phyloP scores from a whole-genome alignment of 2,797 vertebrate genomes.

The Neosalanx taihuensis region DNA sequence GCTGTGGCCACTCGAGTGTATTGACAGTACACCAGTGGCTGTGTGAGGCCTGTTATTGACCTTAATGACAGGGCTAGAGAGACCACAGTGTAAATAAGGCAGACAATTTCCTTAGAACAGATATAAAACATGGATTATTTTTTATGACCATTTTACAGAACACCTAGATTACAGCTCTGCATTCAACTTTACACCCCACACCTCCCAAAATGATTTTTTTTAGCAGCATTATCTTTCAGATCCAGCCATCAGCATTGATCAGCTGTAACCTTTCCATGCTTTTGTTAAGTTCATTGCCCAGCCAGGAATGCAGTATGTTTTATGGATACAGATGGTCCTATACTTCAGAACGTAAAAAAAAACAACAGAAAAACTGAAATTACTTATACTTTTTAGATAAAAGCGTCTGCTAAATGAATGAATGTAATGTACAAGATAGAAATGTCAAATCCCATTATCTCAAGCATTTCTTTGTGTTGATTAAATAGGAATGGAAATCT shows the following conservation, averaged over 20 bases:
- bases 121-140: conserved; percentile 27
- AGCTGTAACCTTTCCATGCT: background rate
- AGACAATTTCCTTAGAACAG: conserved; percentile 50
- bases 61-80: conserved; percentile 7
- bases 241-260: conserved; percentile 30
- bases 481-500: background rate
- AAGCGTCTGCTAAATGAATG: too few relatives aligned
- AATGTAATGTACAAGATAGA: too few relatives aligned
- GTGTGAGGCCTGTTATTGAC: background rate
- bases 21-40: background rate
- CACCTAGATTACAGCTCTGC: too few relatives aligned
- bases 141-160: conserved; percentile 28
- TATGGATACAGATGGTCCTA: background rate
- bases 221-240: conserved; percentile 8
- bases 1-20: background rate
- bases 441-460: background rate
- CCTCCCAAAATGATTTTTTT: background rate
- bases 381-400: too few relatives aligned
- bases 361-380: too few relatives aligned
- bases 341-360: background rate
- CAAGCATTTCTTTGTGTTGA: background rate
- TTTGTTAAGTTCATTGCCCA: background rate
- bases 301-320: background rate
- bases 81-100: conserved; percentile 26
- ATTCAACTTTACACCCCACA: background rate